Evolutionary conservation across 1,140 invertebrate species (phyloP).

Genomic region (Microplitis mediator): DNA sequence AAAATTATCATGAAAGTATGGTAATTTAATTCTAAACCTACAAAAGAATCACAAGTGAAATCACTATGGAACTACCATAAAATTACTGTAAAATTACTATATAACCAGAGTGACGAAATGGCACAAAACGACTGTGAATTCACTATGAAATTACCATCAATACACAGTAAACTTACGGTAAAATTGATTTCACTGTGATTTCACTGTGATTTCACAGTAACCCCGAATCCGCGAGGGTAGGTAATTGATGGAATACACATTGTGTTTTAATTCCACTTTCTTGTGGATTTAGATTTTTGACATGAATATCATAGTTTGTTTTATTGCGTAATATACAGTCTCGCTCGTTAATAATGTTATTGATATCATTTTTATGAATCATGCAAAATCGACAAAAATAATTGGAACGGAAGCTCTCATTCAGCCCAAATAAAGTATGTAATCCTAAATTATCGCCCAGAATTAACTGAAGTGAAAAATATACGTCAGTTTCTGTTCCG

Average conservation of each 20-base stretch:
- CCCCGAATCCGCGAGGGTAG: too few species aligned
- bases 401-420: constrained; percentile 40
- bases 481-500: constrained; percentile 22
- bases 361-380: constrained; percentile 27
- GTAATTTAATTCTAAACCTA: too few species aligned
- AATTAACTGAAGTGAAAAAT: constrained; percentile 38
- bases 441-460: constrained; percentile 47
- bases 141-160: too few species aligned
- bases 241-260: constrained; percentile 25
- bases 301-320: constrained; percentile 8
- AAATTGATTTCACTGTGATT: too few species aligned
- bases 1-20: too few species aligned
- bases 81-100: too few species aligned
- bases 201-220: too few species aligned
- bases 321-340: constrained; percentile 34
- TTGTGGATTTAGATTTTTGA: constrained; percentile 1
- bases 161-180: too few species aligned
- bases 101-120: too few species aligned
- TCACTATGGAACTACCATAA: too few species aligned
- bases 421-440: constrained; percentile 42
- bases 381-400: constrained; percentile 43
- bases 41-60: too few species aligned
- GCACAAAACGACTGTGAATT: too few species aligned
- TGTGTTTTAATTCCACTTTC: constrained; percentile 24
- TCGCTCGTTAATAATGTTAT: constrained; percentile 27